Evolutionary conservation across 1,140 invertebrate genomes (phyloP), one percentile per base, ranked within the genome.

Genomic region (Octopus bimaculoides): DNA sequence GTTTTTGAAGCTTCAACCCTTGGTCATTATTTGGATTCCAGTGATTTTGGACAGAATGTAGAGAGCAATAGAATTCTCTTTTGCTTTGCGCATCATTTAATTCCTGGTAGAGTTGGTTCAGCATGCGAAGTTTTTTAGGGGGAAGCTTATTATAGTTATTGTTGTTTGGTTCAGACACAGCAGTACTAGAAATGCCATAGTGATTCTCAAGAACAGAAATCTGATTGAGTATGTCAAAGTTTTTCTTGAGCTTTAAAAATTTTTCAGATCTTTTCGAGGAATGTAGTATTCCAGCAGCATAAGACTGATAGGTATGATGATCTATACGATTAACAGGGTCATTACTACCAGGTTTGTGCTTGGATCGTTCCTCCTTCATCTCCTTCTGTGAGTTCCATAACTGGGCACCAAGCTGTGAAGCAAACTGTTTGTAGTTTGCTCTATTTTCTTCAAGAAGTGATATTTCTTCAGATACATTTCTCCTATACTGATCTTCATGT

Each of bases 201-300:
- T 78, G 66, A 9, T 83, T 73, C 80, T 87, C 86, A 20, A 98
- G 90, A 82, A 96, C 92, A 0, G 93, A 94, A 75, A 97, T 93
- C 86, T 95, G 92, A 93, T 97, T 96, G 61, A 98, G 91, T 82
- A 94, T 95, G 54, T 93, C 91, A 88, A 97, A 98, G 87, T 97
- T 95, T 74, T 94, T 93, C 87, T 95, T 94, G 7, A 98, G 90
- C 81, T 96, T 95, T 80, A 94, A 93, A 89, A 98, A 98, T 77
- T 94, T 92, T 79, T 94, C 93, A 1, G 94, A 96, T 86, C 93
- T 93, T 73, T 92, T 92, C 83, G 93, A 93, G 0, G 93, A 93
- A 87, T 95, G 94, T 80, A 94, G 89, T 80, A 94, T 89, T 81
- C 95, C 94, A 12, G 89, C 89, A 52, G 89, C 87, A 77, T 89